Evolutionary conservation across 2,797 vertebrate genomes (phyloP).

Genomic region (Scolopax bukidnonensis): DNA sequence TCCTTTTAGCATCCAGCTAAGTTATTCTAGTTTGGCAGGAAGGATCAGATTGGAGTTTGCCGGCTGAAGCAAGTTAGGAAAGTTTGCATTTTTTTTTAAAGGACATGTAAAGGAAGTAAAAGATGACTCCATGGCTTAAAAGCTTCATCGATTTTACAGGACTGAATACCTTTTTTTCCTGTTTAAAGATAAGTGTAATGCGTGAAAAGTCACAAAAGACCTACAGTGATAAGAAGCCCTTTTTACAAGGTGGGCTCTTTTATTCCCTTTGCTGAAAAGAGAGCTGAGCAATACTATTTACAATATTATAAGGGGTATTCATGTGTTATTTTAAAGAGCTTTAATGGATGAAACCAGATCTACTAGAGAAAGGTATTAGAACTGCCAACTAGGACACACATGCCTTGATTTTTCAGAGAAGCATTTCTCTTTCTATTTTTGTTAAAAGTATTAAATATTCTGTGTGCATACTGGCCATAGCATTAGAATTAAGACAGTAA

Average conservation of each 20-base stretch:
- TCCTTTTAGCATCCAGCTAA: neutral
- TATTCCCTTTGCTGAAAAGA: slow-evolving; percentile 38
- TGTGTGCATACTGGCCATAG: neutral
- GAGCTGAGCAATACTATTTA: slow-evolving; percentile 27
- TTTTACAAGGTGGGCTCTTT: slow-evolving; percentile 17
- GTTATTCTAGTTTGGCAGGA: neutral
- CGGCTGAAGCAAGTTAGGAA: neutral
- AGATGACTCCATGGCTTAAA: slow-evolving; percentile 8
- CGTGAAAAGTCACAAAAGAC: slow-evolving; percentile 50
- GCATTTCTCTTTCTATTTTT: slow-evolving; percentile 32
- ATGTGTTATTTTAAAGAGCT: slow-evolving; percentile 59
- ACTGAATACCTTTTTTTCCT: slow-evolving; percentile 23
- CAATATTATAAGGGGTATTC: slow-evolving; percentile 33
- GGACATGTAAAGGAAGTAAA: neutral
- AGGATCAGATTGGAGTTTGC: neutral
- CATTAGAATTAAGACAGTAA: slow-evolving; percentile 18
- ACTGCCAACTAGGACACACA: neutral
- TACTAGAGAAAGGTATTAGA: slow-evolving; percentile 24
- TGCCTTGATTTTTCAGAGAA: slow-evolving; percentile 28
- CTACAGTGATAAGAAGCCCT: slow-evolving; percentile 16
- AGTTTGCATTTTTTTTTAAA: neutral
- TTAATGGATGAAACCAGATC: slow-evolving; percentile 47
- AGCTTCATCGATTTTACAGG: slow-evolving; percentile 46
- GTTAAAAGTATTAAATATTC: slow-evolving; percentile 27
- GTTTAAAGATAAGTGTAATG: slow-evolving; percentile 40